Evolutionary conservation across 2,888 invertebrate species (phyloP), one percentile per base, ranked within the genome.

Genomic region (Netelia virgata): DNA sequence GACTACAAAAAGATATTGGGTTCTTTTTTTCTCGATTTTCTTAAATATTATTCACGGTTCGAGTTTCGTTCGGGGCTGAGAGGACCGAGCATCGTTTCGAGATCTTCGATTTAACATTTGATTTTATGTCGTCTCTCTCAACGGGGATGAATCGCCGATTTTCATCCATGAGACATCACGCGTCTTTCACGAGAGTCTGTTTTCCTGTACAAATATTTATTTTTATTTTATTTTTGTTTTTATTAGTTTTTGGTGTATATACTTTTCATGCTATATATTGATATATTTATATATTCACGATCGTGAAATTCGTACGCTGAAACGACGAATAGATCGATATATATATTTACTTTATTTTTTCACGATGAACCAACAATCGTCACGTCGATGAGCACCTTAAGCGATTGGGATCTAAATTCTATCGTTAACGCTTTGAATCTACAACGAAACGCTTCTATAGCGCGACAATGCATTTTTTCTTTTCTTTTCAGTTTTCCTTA

Each of bases 171-270:
- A 16, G 18, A 28, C 16, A 43, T 36, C 43, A 68, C 9, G 68
- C 16, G 59, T 57, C 16, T 36, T 50, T n/a, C 8, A 36, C 18
- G 16, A n/a, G 47, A 73, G 41, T 59, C 64, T 18, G 3, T 64
- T 61, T 61, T 61, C 41, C 53, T 75, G 84, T 82, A 84, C 82
- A 85, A 75, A 75, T 79, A 61, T 76, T 79, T 66, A 14, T 64
- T 57, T 69, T 59, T 72, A 9, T 57, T 43, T 72, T 73, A 75
- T 79, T 59, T 80, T 79, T 66, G 10, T 57, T 57, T 69, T 59
- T 66, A 9, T 57, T 43, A 36, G 6, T 36, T 72, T 63, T 23
- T 81, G 80, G 66, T 81, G 76, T 84, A 69, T 70, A 73, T 50
- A 50, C 55, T 80, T 76, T 73, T 68, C 61, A 75, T 77, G 28